phyloP scores from a whole-genome alignment of 1,140 invertebrate genomes.

The Dufourea novaeangliae region DNA sequence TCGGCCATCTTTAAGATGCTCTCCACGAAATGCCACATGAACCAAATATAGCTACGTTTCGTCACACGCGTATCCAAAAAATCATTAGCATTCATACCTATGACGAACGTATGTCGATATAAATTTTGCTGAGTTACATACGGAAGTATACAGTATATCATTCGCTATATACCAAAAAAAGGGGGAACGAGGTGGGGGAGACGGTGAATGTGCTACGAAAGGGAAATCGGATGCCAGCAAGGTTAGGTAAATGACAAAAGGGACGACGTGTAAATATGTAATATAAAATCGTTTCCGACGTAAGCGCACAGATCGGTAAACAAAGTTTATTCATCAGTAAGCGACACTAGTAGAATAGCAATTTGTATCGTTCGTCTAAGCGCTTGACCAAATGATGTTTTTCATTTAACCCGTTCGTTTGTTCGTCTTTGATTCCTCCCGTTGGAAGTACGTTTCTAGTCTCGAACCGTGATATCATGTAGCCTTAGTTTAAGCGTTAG shows the following conservation, averaged over 20 bases:
- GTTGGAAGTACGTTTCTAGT: conserved; percentile 14
- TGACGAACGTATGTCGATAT: neutral
- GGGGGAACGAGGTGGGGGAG: neutral
- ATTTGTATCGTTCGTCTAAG: conserved; percentile 50
- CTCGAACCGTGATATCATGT: conserved; percentile 16
- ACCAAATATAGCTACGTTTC: neutral
- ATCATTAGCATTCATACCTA: neutral
- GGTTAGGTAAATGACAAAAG: neutral
- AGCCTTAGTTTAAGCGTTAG: conserved; percentile 32
- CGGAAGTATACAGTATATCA: neutral
- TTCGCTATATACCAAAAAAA: neutral
- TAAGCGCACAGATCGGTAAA: conserved; percentile 51
- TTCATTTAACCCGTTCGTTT: conserved; percentile 21
- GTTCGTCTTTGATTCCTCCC: neutral
- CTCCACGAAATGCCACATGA: neutral
- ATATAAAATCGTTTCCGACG: conserved; percentile 45
- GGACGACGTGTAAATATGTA: conserved; percentile 40
- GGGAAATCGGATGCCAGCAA: neutral
- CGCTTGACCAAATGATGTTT: conserved; percentile 48
- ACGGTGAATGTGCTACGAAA: neutral
- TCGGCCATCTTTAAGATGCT: neutral
- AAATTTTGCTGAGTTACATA: conserved; percentile 23
- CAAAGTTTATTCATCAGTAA: conserved; percentile 36
- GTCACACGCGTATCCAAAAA: neutral
- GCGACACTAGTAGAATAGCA: conserved; percentile 41